phyloP scores from a whole-genome alignment of 2,888 invertebrate species.

The Eustalomyia histrio region DNA sequence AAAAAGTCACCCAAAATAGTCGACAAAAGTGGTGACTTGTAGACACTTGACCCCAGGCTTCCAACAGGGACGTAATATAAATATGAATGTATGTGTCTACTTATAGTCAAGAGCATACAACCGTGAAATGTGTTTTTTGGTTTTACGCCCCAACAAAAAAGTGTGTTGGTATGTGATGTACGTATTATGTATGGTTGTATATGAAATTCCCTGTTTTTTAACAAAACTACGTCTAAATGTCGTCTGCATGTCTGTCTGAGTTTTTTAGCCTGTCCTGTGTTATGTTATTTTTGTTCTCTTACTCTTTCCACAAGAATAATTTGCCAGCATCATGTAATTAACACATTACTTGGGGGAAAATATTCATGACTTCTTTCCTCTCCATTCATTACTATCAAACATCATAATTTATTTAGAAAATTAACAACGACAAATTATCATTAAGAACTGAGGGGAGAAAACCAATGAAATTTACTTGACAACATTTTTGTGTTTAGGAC shows the following conservation, averaged over 20 bases:
- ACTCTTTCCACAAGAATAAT: constrained; percentile 49
- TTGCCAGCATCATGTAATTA: constrained; percentile 62
- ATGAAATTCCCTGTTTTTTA: constrained; percentile 30
- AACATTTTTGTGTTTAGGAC: too few species aligned
- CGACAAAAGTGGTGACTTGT: too few species aligned
- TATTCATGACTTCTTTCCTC: constrained; percentile 34
- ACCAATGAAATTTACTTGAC: too few species aligned
- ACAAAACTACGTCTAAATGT: constrained; percentile 34
- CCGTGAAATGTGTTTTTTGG: constrained; percentile 64
- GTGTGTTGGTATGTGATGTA: constrained; percentile 22
- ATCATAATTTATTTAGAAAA: constrained; percentile 46
- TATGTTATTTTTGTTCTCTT: constrained; percentile 20
- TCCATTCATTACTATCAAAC: background rate
- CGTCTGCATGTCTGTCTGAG: constrained; percentile 28
- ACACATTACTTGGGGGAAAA: constrained; percentile 56
- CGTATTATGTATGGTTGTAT: background rate
- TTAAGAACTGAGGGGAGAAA: background rate
- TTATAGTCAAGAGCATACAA: constrained; percentile 30
- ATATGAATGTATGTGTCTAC: background rate
- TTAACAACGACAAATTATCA: constrained; percentile 33
- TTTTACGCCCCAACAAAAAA: constrained; percentile 56
- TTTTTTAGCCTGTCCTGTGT: constrained; percentile 23
- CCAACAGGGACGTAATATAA: too few species aligned
- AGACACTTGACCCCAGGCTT: too few species aligned
- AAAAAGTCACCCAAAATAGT: too few species aligned